These are phyloP conservation scores for Platichthys stellatus DNA, from an alignment of 2,113 vertebrate species.

Conservation along the genomic window DNA sequence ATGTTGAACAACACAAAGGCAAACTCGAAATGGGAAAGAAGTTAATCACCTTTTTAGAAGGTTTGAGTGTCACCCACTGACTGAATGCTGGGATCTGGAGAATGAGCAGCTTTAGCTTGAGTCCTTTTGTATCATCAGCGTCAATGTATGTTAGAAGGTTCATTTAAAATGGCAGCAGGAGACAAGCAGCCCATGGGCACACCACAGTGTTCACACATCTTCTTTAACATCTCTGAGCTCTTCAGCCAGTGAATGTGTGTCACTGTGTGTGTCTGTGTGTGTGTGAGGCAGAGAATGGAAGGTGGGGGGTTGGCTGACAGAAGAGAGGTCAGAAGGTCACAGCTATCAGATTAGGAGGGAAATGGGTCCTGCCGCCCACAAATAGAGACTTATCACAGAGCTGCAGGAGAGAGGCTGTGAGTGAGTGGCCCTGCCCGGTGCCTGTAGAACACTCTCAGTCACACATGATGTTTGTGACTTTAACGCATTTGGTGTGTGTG, in stretches of 20 bases:
- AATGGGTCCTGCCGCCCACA: constrained; percentile 56
- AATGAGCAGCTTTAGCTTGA: not conserved
- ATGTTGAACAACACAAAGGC: no score
- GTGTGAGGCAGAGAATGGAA: constrained; percentile 40
- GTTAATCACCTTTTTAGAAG: no score
- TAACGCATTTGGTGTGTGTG: no score
- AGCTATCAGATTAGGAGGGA: constrained; percentile 62
- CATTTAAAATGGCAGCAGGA: not conserved
- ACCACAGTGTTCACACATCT: constrained; percentile 44
- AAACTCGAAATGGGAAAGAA: no score
- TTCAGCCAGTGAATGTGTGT: constrained; percentile 39
- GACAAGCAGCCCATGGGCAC: not conserved
- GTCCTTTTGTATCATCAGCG: not conserved
- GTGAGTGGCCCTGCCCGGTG: not conserved
- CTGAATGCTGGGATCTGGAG: not conserved
- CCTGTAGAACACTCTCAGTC: no score
- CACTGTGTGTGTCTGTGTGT: constrained; percentile 38
- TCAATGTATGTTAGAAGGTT: not conserved
- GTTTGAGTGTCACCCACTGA: not conserved
- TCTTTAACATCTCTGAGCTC: constrained; percentile 52
- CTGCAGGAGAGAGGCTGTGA: constrained; percentile 21
- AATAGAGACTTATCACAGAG: constrained; percentile 41
- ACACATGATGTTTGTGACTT: no score
- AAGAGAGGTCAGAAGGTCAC: constrained; percentile 66
- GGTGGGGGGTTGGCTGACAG: constrained; percentile 43